Base-by-base conservation (phyloP, 2,797 vertebrate genomes). In the Anisognathus igniventris region DNA sequence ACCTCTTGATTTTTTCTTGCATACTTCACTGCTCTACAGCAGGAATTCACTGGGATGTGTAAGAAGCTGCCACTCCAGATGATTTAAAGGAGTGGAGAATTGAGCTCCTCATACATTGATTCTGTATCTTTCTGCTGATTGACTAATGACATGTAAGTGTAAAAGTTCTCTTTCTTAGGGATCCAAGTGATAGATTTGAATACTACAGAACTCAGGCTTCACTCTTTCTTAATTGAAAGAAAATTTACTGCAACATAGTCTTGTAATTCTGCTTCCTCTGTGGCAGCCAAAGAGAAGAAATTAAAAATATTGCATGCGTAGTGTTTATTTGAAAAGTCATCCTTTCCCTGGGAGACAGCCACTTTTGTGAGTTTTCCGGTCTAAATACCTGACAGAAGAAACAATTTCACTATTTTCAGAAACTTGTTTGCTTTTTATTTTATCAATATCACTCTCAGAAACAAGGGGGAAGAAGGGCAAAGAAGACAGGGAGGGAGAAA, bases 391-490 rank as follows among this genome's bases (percentile, higher is more conserved):
- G 54, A 48, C 10, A 79, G n/a, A 60, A 47, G 30, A 14, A 33
- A 56, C 14, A 56, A 56, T 56, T 7, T 16, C 6, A 2, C 7
- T 28, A 42, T 89, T 94, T 84, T 7, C 60, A 35, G 88, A 85
- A 67, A 61, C 1, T n/a, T 72, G 53, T 39, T 25, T 74, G 18
- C 0, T 48, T 65, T 83, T 88, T 57, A 51, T 81, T 45, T 74
- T 64, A 72, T 89, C 44, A 51, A 76, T 83, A 74, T 31, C 22
- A 8, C 20, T 37, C 25, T 79, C 28, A 65, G 37, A 18, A 67
- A 22, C 24, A 81, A 70, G 28, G 3, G 4, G 1, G 1, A 8
- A 28, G 7, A 5, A 20, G 10, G 2, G 8, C 18, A 62, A 50
- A 56, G 22, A 75, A 33, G n/a, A 33, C 13, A 57, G 7, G 13